Conservation (phyloP, 37 sponge, comb jelly and placozoan species). For the Mnemiopsis leidyi region DNA sequence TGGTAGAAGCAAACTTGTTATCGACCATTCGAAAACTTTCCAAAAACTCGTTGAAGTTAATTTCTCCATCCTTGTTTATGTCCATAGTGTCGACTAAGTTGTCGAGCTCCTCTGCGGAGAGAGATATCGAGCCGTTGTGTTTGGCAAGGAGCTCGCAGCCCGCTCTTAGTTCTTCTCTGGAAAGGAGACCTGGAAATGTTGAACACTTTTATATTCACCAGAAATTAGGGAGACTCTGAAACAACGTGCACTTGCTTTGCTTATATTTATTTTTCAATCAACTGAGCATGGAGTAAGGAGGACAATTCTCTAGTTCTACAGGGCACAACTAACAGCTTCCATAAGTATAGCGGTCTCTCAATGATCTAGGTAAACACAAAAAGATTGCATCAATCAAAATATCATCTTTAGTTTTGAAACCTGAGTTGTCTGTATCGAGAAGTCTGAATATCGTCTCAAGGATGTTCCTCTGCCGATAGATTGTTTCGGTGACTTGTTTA, state of each 20-base stretch:
- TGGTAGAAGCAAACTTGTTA: constrained; percentile 28
- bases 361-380: neutral
- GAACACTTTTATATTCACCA: neutral
- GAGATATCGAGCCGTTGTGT: neutral
- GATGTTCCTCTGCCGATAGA: constrained; percentile 41
- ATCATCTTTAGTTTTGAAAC: too few relatives aligned
- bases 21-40: constrained; percentile 62
- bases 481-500: constrained; percentile 40
- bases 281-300: too few relatives aligned
- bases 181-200: constrained; percentile 22
- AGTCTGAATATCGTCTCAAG: constrained; percentile 61
- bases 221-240: too few relatives aligned
- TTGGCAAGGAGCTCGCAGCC: constrained; percentile 30
- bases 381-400: neutral
- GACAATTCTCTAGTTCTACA: too few relatives aligned
- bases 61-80: constrained; percentile 59
- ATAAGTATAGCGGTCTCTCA: too few relatives aligned
- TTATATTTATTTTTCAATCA: too few relatives aligned
- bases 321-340: too few relatives aligned
- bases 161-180: constrained; percentile 26
- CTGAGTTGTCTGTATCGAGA: constrained; percentile 66
- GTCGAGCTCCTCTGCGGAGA: constrained; percentile 38
- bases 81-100: constrained; percentile 57
- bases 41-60: constrained; percentile 66
- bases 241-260: too few relatives aligned